phyloP scores from a whole-genome alignment of 2,113 vertebrate genomes.

The Aphyosemion australe region DNA sequence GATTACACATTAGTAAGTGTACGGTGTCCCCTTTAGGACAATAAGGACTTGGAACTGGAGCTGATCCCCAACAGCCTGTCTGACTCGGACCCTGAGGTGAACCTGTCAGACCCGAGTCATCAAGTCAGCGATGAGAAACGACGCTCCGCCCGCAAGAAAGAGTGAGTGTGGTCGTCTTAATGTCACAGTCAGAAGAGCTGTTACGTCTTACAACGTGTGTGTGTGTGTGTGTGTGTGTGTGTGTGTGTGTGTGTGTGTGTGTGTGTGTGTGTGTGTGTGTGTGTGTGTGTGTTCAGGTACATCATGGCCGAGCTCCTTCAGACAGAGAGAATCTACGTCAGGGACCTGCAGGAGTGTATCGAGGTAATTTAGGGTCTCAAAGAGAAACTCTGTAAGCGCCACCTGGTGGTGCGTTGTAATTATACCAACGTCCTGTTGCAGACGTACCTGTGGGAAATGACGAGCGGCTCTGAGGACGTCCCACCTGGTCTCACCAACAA shows the following conservation, averaged over 20 bases:
- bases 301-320: conserved; percentile 99
- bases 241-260: background rate
- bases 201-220: no score
- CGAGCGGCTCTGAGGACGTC: conserved; percentile 94
- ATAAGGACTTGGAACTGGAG: conserved; percentile 94
- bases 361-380: conserved; percentile 79
- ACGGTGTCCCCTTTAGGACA: conserved; percentile 81
- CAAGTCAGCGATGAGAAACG: conserved; percentile 97
- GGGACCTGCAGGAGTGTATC: conserved; percentile 96
- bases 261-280: background rate
- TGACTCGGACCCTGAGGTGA: conserved; percentile 94
- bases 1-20: background rate
- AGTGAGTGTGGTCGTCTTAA: conserved; percentile 80
- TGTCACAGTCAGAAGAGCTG: background rate
- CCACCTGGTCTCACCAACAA: conserved; percentile 91
- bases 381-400: no score
- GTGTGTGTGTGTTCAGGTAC: conserved; percentile 79
- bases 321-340: conserved; percentile 95
- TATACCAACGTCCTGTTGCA: conserved; percentile 50
- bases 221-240: background rate
- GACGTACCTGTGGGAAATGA: conserved; percentile 99
- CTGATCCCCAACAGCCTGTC: conserved; percentile 96
- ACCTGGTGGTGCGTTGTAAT: background rate
- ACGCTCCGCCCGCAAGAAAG: conserved; percentile 95
- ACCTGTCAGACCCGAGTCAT: conserved; percentile 91